Evolutionary conservation across 53 echinoderm and acorn worm species (phyloP), one percentile per base, ranked within the genome.

Genomic region (Crossaster papposus): DNA sequence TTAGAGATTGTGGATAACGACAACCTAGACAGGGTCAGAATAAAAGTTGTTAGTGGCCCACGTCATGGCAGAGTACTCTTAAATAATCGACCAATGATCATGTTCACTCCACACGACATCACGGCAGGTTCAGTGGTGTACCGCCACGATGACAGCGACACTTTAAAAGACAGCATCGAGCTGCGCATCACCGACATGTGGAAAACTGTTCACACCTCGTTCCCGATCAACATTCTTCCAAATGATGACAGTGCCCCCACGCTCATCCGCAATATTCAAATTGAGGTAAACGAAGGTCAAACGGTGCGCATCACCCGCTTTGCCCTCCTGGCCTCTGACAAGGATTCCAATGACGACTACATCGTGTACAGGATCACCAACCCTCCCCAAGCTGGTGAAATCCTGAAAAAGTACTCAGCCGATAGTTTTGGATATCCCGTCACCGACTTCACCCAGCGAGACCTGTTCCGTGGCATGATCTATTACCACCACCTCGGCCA

Each of bases 401-500:
- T 98, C 51, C 89, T 98, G 34, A 96, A 96, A 81, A 98, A 96
- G 74, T 98, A 90, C 82, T 88, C 96, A 13, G 89, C 88, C 34
- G 92, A 96, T 58, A 71, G 96, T 2, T 98, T 90, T 70, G 98
- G 98, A 2, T 96, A 92, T 80, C 98, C 98, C 5, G 92, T 98
- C 76, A 84, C 94, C 23, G 95, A 98, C 81, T 98, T 98, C 83
- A 98, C 94, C 6, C 98, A 98, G 65, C 54, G 94, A 55, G 98
- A 98, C 85, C 68, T 98, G 4, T 89, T 96, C 81, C 90, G 96
- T 11, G 98, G 96, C 9, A 89, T 94, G 54, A 96, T 98, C 72
- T 98, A 94, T 82, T 98, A 98, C 87, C 96, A 94, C 90, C 98
- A 98, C 72, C 92, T 98, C 11, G 98, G 98, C 14, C 90, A 88